Evolutionary conservation across 2,797 vertebrate species (phyloP).

Genomic region (Leucoraja ocellata): DNA sequence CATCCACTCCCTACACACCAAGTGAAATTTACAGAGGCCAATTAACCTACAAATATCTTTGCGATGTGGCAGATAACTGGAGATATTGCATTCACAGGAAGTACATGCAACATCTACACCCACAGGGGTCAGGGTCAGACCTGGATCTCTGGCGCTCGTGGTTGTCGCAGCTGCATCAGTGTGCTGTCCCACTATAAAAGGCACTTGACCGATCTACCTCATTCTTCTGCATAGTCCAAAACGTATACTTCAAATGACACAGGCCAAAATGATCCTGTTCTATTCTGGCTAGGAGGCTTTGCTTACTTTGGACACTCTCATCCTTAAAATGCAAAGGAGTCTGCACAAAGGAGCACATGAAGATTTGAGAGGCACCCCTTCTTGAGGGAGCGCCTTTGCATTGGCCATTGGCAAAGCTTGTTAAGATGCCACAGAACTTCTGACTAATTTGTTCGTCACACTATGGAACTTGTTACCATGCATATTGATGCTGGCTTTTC

Average conservation of each 20-base stretch:
- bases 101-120: too few species aligned
- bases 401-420: neutral
- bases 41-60: too few species aligned
- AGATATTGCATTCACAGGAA: too few species aligned
- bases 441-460: neutral
- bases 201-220: neutral
- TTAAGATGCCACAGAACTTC: neutral
- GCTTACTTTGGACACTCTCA: neutral
- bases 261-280: neutral
- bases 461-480: neutral
- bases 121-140: too few species aligned
- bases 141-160: too few species aligned
- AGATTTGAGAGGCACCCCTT: neutral
- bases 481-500: neutral
- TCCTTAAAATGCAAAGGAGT: neutral
- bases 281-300: neutral
- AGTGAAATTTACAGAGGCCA: too few species aligned
- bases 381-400: neutral
- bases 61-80: too few species aligned
- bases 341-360: neutral
- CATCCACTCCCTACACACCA: too few species aligned
- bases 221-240: neutral
- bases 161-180: too few species aligned
- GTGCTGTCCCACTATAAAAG: neutral
- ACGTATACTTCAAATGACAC: neutral